Evolutionary conservation across 2,113 vertebrate genomes (phyloP).

Genomic region (Oenanthe melanoleuca): DNA sequence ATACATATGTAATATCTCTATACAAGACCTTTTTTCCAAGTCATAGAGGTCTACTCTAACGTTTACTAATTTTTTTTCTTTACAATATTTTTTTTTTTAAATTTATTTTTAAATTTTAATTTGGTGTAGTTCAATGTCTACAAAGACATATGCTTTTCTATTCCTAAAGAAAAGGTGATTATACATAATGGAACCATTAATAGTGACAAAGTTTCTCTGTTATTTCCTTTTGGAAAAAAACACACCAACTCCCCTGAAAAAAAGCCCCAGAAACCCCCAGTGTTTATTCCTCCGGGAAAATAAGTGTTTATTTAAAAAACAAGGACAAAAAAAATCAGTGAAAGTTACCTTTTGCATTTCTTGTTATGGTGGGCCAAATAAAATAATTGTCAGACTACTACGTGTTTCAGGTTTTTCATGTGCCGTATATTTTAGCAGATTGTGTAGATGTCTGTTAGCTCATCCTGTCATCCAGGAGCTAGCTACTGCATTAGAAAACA

Average conservation of each 20-base stretch:
- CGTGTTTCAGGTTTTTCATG: neutral
- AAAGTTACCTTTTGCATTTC: neutral
- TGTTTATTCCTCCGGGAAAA: neutral
- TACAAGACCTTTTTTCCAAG: neutral
- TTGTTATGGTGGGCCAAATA: neutral
- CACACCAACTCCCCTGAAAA: neutral
- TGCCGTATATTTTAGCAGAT: neutral
- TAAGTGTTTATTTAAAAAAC: neutral
- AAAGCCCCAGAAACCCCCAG: rapidly evolving
- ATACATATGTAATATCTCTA: neutral
- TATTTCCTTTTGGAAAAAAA: neutral
- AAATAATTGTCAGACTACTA: neutral
- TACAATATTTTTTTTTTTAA: neutral
- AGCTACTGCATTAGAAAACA: neutral
- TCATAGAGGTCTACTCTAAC: neutral
- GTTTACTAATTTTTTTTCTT: neutral
- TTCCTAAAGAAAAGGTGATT: neutral
- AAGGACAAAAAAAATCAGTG: neutral
- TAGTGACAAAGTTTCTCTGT: neutral
- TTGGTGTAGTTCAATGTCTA: neutral
- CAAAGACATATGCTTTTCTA: neutral
- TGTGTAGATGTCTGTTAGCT: neutral
- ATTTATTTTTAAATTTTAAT: neutral
- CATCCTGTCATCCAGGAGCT: neutral
- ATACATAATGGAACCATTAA: neutral